Evolutionary conservation across 2,113 vertebrate genomes (phyloP).

Genomic region (Irena cyanogastra): DNA sequence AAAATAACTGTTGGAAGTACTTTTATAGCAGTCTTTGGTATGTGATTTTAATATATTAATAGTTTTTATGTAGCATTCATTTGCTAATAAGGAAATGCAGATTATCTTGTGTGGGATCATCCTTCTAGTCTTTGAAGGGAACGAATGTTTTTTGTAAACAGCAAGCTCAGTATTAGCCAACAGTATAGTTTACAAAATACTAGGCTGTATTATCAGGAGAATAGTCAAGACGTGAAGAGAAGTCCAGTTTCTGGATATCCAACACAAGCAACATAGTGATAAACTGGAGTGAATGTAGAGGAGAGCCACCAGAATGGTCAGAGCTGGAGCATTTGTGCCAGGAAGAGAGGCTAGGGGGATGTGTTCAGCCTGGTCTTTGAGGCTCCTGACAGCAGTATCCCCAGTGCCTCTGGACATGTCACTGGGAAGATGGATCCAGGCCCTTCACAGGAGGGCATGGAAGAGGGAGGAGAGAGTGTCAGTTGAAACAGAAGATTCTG

Average conservation of each 20-base stretch:
- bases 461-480: background rate
- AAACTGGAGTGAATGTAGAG: background rate
- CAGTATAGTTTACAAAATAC: background rate
- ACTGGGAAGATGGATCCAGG: background rate
- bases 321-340: background rate
- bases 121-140: background rate
- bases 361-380: background rate
- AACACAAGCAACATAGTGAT: background rate
- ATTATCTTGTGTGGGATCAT: background rate
- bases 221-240: background rate
- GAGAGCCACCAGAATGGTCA: background rate
- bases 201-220: background rate
- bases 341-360: fast-evolving
- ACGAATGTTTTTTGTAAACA: background rate
- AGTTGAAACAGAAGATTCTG: background rate
- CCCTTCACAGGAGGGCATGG: background rate
- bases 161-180: background rate
- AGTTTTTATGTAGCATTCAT: background rate
- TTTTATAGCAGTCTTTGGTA: background rate
- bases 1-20: background rate
- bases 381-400: background rate
- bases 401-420: background rate
- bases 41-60: background rate
- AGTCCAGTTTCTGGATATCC: background rate
- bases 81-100: background rate